These are phyloP conservation scores for Paracanthobrama guichenoti DNA, from an alignment of 2,113 vertebrate species.

Conservation along the genomic window DNA sequence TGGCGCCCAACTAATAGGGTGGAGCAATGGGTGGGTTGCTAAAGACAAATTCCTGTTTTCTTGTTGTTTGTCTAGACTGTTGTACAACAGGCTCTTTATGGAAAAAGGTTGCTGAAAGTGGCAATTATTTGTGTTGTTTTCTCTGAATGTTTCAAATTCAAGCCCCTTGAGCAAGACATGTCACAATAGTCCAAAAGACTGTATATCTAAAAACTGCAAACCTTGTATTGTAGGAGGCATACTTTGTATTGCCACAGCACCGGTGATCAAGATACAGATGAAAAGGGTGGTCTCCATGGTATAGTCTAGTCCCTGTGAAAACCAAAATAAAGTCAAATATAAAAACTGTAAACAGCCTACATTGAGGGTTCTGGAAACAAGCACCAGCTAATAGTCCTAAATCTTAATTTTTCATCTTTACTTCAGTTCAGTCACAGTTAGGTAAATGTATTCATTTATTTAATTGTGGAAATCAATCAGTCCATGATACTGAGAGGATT, in stretches of 20 bases:
- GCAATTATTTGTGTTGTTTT: neutral
- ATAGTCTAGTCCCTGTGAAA: conserved; percentile 27
- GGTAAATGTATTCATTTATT: neutral
- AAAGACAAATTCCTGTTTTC: conserved; percentile 37
- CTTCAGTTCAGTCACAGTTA: neutral
- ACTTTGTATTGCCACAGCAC: conserved; percentile 34
- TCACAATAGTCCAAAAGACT: neutral
- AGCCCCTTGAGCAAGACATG: neutral
- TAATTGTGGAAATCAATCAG: neutral
- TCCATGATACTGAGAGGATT: conserved; percentile 28
- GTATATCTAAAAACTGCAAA: conserved; percentile 20
- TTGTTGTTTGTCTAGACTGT: neutral
- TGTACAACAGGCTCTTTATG: neutral
- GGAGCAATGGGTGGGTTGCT: conserved; percentile 1
- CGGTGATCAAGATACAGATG: conserved; percentile 33
- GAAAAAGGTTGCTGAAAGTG: neutral
- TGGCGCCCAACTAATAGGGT: neutral
- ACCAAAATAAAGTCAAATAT: neutral
- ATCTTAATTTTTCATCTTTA: neutral
- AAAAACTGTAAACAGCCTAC: neutral
- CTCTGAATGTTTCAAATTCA: neutral
- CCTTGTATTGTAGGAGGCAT: conserved; percentile 40
- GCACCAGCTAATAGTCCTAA: neutral
- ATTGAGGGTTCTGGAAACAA: neutral
- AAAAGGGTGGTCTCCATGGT: conserved; percentile 42